These are phyloP conservation scores for Blomia tropicalis DNA, from an alignment of 2,888 invertebrate species.

Conservation along the genomic window DNA sequence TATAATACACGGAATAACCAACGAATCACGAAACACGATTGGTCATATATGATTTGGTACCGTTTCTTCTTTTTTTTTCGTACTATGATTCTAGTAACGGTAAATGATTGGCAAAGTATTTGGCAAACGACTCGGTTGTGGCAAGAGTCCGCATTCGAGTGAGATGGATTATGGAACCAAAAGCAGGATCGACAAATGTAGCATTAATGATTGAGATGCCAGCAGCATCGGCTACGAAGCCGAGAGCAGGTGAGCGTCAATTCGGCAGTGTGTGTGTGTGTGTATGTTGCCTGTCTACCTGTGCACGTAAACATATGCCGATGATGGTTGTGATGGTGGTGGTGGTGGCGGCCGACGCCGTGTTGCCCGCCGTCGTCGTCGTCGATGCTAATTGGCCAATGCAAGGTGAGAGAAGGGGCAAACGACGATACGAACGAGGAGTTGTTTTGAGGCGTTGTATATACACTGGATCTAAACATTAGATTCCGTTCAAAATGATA, in stretches of 20 bases:
- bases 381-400: background rate
- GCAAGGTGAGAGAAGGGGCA: background rate
- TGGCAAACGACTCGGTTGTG: background rate
- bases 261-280: background rate
- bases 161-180: background rate
- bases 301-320: conserved; percentile 9
- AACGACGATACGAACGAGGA: background rate
- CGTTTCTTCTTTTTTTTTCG: no score
- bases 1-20: background rate
- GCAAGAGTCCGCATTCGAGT: background rate
- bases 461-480: background rate
- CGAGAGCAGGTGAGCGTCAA: conserved; percentile 9
- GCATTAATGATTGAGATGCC: background rate
- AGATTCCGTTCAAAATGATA: no score
- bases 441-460: background rate
- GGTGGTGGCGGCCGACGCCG: no score
- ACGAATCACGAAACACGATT: background rate
- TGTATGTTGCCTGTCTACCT: background rate
- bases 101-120: background rate
- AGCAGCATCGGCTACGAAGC: no score
- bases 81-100: no score
- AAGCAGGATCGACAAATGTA: background rate
- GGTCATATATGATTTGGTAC: no score
- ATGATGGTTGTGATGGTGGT: background rate
- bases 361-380: no score